Evolutionary conservation across 2,888 invertebrate genomes (phyloP), one percentile per base, ranked within the genome.

Genomic region (Arrhopalites spinosus): DNA sequence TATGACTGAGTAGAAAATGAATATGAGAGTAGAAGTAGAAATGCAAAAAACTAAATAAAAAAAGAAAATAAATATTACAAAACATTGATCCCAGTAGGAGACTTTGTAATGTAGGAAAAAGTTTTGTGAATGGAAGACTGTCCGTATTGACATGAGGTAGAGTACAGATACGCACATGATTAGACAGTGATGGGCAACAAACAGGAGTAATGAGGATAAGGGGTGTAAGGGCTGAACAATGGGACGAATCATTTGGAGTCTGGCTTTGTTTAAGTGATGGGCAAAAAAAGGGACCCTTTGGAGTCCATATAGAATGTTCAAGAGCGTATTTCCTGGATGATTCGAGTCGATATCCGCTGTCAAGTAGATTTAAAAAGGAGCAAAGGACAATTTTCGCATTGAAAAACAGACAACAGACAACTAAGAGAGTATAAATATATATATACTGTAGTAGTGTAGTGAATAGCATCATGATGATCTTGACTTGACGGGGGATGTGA

Each of bases 281-380:
- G 17, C 72, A 45, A 63, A 63, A 61, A 53, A 56, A 59, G 27
- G 25, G 70, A 70, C 56, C 70, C 70, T 70, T 59, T 56, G 30
- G 56, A 70, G 56, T 70, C n/a, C 13, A 36, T 56, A 23, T 56
- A 67, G 66, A 79, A 69, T 67, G 72, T 47, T 76, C 74, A 76
- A 79, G 78, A 78, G 76, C 78, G 75, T 77, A 72, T 79, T 79
- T 79, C 79, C 79, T 78, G 73, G 68, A 74, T 43, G 69, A 70
- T 74, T 77, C 71, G 74, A 61, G 53, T 76, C 75, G 67, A 79
- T 77, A 79, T 79, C 79, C 79, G 77, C 68, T 70, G 45, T 61
- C 75, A 69, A 72, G 64, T 73, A 45, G 64, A 53, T 73, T 73
- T 50, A 73, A 73, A 63, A 64, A 66, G 73, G 64, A 71, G 73